Percentiles rank a stretch among this genome's conserved stretches.
These are phyloP conservation scores for Tretioscincus oriximinensis DNA, from an alignment of 2,113 vertebrate species.

Conservation along the genomic window DNA sequence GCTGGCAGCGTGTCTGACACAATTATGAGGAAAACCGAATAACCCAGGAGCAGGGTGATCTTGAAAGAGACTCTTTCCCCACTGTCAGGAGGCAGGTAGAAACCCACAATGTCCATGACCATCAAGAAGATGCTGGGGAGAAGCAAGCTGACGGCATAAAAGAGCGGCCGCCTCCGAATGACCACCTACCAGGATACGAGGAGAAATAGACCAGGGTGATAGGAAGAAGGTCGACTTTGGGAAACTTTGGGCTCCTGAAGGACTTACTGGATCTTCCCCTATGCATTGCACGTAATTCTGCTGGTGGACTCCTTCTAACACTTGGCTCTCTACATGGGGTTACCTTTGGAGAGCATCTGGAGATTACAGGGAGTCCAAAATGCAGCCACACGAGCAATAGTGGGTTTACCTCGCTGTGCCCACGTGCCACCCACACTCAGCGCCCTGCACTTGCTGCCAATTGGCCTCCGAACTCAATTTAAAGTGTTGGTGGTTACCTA, in stretches of 20 bases:
- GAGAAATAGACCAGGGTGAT: neutral
- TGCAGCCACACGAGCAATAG: no score
- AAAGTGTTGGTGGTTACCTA: no score
- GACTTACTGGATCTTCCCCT: neutral
- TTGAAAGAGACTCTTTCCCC: conserved; percentile 98
- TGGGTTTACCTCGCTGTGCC: no score
- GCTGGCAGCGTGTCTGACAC: conserved; percentile 93
- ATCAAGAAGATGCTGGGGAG: conserved; percentile 96
- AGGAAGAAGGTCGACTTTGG: neutral
- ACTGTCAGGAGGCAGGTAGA: conserved; percentile 95
- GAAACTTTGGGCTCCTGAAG: fast-evolving
- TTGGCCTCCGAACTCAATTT: no score
- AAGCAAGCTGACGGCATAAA: conserved; percentile 91
- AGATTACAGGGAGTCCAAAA: no score
- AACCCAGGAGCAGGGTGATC: conserved; percentile 94
- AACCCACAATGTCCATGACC: conserved; percentile 95
- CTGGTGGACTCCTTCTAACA: no score
- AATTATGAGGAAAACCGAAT: conserved; percentile 98
- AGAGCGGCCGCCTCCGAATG: conserved; percentile 91
- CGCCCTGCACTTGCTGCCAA: no score
- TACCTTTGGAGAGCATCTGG: no score
- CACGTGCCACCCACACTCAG: no score
- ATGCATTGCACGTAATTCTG: neutral
- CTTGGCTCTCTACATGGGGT: no score
- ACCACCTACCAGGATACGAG: conserved; percentile 79